Percentiles rank a stretch among this genome's conserved stretches.
Conservation (phyloP, 2,113 vertebrate species). For the Apistogramma diplotaenia region DNA sequence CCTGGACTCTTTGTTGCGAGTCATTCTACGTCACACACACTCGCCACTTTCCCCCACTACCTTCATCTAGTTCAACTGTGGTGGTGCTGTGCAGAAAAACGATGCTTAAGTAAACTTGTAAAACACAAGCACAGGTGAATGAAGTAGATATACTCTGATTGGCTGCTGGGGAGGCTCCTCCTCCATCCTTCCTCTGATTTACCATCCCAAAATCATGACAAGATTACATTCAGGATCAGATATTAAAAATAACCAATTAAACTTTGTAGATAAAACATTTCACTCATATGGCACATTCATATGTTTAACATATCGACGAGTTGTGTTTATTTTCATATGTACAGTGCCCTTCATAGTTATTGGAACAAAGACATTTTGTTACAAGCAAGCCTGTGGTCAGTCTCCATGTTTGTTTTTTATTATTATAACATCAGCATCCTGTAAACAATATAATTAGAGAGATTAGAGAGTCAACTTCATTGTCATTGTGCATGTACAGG, state of each 20-base stretch:
- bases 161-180: neutral
- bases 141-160: neutral
- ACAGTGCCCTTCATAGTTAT: too few species aligned
- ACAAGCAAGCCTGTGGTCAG: too few species aligned
- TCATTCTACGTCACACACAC: neutral
- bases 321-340: too few species aligned
- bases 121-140: neutral
- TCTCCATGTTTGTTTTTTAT: too few species aligned
- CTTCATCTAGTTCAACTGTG: neutral
- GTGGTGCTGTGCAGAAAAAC: neutral
- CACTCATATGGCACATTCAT: too few species aligned
- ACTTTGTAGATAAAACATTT: too few species aligned
- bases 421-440: too few species aligned
- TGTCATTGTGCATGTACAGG: too few species aligned
- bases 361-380: too few species aligned
- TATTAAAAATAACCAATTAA: neutral
- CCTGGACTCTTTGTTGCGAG: neutral
- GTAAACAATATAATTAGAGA: too few species aligned
- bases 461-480: too few species aligned
- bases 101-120: neutral
- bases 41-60: neutral
- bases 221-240: neutral
- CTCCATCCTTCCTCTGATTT: conserved; percentile 8
- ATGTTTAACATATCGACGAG: too few species aligned
- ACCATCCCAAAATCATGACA: neutral